Percentiles rank a stretch among this genome's conserved stretches.
Conservation (phyloP, 2,888 invertebrate species). For the Nudaria mundana region DNA sequence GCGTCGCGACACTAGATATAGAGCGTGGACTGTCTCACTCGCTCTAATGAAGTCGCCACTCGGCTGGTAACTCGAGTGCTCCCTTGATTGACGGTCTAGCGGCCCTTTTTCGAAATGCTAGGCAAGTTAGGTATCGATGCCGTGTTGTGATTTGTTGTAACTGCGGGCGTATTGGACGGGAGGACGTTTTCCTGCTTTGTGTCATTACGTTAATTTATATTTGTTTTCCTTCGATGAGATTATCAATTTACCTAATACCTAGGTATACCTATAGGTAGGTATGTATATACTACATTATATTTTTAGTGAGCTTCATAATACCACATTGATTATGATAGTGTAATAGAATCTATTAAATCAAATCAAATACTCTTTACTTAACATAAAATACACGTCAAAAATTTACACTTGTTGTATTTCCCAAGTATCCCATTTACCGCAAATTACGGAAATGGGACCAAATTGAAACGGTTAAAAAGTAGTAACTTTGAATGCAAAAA, state of each 20-base stretch:
- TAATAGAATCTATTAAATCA: no score
- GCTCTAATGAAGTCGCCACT: conserved; percentile 76
- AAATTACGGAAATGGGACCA: no score
- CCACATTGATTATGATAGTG: no score
- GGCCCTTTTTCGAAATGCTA: conserved; percentile 69
- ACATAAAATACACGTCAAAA: no score
- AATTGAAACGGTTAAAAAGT: no score
- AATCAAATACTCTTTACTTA: no score
- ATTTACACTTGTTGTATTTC: no score
- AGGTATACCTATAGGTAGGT: neutral
- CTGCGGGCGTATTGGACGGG: conserved; percentile 38
- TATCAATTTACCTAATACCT: conserved; percentile 1
- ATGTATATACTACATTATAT: no score
- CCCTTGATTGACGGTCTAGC: conserved; percentile 74
- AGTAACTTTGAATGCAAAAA: no score
- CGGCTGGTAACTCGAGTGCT: conserved; percentile 37
- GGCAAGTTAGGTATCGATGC: conserved; percentile 59
- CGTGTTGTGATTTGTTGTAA: conserved; percentile 68
- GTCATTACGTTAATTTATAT: conserved; percentile 2
- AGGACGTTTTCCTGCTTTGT: conserved; percentile 36
- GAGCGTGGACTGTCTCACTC: conserved; percentile 53
- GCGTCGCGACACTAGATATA: conserved; percentile 71
- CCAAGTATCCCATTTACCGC: no score
- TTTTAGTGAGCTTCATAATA: no score
- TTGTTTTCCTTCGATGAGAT: conserved; percentile 2